Evolutionary conservation across 2,888 invertebrate genomes (phyloP), one percentile per base, ranked within the genome.

Genomic region (Chirona hameri): DNA sequence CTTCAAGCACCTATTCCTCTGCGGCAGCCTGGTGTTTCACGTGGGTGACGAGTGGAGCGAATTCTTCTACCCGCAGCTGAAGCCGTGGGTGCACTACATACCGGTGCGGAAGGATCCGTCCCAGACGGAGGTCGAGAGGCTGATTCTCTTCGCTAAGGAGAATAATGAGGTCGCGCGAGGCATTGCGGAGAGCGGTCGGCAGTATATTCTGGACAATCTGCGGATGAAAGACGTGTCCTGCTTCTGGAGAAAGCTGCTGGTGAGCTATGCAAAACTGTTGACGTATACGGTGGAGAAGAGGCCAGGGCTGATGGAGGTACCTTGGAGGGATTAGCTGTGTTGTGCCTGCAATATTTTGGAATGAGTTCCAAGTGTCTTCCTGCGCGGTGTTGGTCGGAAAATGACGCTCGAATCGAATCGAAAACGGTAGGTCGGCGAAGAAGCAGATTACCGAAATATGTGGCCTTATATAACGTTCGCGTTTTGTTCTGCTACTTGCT

Each of bases 61-160:
- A 89, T 99, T 98, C 88, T 99, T 96, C 88, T 99, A 99, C 87
- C 91, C 93, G 5, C 91, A 93, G 18, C 88, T 99, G 86, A 94
- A 94, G 88, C 97, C 98, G 0, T 98, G 98, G 98, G 91, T 97
- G 72, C 98, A 99, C 89, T 99, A 96, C 88, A 91, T 99, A 85
- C 98, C 98, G 0, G 91, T 99, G 0, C 91, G 90, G 84, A 92
- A 92, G 48, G 89, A 91, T 85, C 90, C 93, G 24, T 91, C 89
- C 39, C 90, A 93, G 88, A 89, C 91, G 76, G 92, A 95, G 85
- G 90, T 96, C n/a, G 90, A 91, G 91, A 90, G 91, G 81, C 88
- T 96, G 39, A 89, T 98, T 10, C 88, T 91, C 79, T 98, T 95
- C 89, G 94, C 93, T 39, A 90, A 90, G 86, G 89, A 91, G 82